Percentiles rank a stretch among this genome's conserved stretches.
Conservation (phyloP, 2,888 invertebrate genomes). For the Tupiocoris notatus region DNA sequence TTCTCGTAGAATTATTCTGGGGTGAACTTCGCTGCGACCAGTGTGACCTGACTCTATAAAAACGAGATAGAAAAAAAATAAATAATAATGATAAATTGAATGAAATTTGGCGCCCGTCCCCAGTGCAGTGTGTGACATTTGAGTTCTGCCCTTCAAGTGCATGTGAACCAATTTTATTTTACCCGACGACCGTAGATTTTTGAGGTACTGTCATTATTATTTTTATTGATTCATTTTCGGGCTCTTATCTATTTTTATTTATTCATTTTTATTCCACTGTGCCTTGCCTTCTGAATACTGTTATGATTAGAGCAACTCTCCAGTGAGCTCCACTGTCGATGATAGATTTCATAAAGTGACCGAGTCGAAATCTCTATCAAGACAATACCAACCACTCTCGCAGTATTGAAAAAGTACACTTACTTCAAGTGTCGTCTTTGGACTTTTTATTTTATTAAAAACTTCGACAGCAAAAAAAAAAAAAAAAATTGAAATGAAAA, state of each 20-base stretch:
- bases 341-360: not conserved
- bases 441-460: too few species aligned
- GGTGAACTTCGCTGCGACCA: slow-evolving; percentile 34
- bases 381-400: not conserved
- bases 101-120: not conserved
- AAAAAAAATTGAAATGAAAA: too few species aligned
- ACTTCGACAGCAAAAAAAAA: too few species aligned
- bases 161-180: slow-evolving; percentile 43
- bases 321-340: not conserved
- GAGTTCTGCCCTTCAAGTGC: slow-evolving; percentile 42
- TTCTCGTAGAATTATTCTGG: slow-evolving; percentile 31
- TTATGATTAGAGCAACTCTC: not conserved
- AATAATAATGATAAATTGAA: slow-evolving; percentile 6
- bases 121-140: slow-evolving; percentile 39
- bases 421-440: too few species aligned
- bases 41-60: slow-evolving; percentile 28
- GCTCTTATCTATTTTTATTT: slow-evolving; percentile 39
- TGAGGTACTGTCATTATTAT: slow-evolving; percentile 45
- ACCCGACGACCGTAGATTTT: slow-evolving; percentile 38
- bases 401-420: too few species aligned
- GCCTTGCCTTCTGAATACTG: not conserved
- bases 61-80: slow-evolving; percentile 8
- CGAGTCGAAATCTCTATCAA: too few species aligned
- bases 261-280: not conserved
- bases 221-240: slow-evolving; percentile 37